Conservation (phyloP, 53 echinoderm and acorn worm genomes). For the Paracentrotus lividus region DNA sequence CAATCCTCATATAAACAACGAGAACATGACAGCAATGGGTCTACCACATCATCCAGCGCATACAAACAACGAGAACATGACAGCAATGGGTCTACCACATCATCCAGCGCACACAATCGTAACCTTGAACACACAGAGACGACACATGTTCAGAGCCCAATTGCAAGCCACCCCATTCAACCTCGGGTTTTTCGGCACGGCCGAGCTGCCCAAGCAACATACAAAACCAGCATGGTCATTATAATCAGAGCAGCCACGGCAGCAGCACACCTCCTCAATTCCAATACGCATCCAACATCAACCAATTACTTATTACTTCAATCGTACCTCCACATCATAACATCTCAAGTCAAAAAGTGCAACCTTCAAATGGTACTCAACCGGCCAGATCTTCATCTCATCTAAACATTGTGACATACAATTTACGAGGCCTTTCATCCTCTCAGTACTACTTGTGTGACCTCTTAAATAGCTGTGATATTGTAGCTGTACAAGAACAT, state of each 20-base stretch:
- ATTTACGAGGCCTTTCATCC: conserved; percentile 8
- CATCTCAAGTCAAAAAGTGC: no score
- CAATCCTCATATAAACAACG: no score
- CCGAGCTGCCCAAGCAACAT: conserved; percentile 6
- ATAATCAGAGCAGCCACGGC: background rate
- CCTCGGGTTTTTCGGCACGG: conserved; percentile 37
- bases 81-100: no score
- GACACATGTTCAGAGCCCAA: no score
- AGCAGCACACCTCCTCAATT: background rate
- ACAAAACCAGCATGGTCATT: conserved; percentile 5
- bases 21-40: no score
- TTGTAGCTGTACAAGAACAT: conserved; percentile 12
- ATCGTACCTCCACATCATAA: no score
- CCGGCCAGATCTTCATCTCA: background rate
- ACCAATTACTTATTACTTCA: background rate
- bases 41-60: no score
- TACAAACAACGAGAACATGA: no score
- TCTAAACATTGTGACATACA: background rate
- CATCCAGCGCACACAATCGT: no score
- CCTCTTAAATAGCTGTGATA: background rate
- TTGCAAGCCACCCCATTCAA: background rate
- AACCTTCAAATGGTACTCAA: no score
- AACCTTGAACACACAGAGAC: no score
- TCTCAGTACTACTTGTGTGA: background rate
- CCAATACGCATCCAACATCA: background rate